Evolutionary conservation across 2,888 invertebrate species (phyloP).

Genomic region (Pelosia muscerda): DNA sequence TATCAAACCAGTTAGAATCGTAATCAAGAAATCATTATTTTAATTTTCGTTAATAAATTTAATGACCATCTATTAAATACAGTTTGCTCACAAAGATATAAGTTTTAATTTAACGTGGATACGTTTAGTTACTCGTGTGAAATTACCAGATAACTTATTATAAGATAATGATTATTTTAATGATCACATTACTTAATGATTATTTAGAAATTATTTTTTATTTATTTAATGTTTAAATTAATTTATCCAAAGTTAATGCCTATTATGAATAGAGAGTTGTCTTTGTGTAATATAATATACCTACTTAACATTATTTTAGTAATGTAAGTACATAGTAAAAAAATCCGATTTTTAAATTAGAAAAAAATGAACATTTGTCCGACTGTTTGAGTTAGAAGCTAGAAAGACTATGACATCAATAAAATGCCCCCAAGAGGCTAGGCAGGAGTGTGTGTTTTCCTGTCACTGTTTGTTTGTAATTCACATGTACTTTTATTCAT

Average conservation of each 20-base stretch:
- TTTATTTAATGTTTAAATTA: not conserved
- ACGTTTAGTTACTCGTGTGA: conserved; percentile 21
- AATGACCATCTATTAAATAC: conserved; percentile 34
- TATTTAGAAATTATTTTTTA: conserved; percentile 7
- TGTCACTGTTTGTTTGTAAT: no score
- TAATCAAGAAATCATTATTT: conserved; percentile 47
- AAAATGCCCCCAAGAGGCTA: no score
- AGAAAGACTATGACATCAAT: no score
- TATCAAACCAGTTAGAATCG: conserved; percentile 37
- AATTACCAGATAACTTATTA: conserved; percentile 26
- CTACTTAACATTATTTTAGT: no score
- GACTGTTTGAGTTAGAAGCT: no score
- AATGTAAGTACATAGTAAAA: no score
- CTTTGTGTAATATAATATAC: no score
- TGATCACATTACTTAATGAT: not conserved
- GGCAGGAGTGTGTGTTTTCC: no score
- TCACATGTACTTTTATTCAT: no score
- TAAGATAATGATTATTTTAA: not conserved
- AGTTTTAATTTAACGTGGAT: conserved; percentile 20
- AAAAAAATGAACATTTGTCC: no score
- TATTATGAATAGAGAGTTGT: no score
- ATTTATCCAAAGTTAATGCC: not conserved
- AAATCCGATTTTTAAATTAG: no score
- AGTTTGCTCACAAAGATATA: conserved; percentile 17
- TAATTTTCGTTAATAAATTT: conserved; percentile 49